Conservation (phyloP, 2,797 vertebrate species). For the Enteromius mattozi region DNA sequence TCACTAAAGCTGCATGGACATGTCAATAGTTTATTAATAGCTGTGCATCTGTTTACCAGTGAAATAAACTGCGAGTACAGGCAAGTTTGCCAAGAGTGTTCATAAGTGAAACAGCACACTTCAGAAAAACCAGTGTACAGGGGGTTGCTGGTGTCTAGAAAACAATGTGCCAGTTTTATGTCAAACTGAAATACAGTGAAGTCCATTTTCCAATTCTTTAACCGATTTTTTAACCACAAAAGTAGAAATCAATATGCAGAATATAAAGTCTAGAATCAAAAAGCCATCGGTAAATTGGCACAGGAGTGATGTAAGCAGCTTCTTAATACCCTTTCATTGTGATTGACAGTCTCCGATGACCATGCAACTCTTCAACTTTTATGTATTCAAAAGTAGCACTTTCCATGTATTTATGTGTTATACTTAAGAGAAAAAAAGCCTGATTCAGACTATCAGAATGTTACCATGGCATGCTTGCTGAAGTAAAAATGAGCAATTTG, state of each 20-base stretch:
- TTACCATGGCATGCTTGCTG: background rate
- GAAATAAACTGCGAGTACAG: conserved; percentile 21
- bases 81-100: conserved; percentile 13
- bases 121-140: background rate
- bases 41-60: conserved; percentile 29
- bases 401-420: background rate
- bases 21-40: conserved; percentile 39
- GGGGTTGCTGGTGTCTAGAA: conserved; percentile 7
- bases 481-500: conserved; percentile 8
- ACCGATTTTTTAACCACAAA: background rate
- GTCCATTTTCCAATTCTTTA: background rate
- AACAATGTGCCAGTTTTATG: background rate
- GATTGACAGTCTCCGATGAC: background rate
- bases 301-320: background rate
- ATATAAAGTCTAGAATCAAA: background rate
- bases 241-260: background rate
- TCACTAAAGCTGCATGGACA: conserved; percentile 13
- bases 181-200: background rate
- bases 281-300: background rate
- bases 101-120: conserved; percentile 22
- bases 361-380: background rate
- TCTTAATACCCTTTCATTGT: background rate
- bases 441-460: background rate
- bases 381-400: background rate
- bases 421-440: background rate